Conservation (phyloP, 2,797 vertebrate genomes). For the Naso thynnoides region DNA sequence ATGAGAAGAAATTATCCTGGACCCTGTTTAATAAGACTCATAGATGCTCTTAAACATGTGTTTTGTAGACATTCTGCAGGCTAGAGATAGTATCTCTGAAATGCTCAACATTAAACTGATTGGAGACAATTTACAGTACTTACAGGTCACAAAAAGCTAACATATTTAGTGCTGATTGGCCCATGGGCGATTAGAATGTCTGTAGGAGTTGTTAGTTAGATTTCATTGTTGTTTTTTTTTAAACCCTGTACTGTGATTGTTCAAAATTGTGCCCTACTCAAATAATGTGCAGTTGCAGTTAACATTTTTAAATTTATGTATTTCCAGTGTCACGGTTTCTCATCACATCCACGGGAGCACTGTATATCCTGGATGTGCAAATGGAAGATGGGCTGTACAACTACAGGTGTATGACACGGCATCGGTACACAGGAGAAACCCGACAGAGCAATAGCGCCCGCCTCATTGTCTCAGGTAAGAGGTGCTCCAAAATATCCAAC, state of each 20-base stretch:
- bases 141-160: conserved; percentile 15
- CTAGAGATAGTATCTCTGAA: conserved; percentile 10
- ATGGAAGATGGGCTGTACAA: conserved; percentile 98
- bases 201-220: background rate
- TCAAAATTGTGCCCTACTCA: background rate
- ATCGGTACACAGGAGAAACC: conserved; percentile 97
- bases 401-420: conserved; percentile 97
- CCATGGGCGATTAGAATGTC: background rate
- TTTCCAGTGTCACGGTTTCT: conserved; percentile 92
- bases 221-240: background rate
- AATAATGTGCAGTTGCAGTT: background rate
- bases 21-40: background rate
- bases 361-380: conserved; percentile 99
- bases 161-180: background rate
- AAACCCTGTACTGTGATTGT: background rate
- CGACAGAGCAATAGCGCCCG: conserved; percentile 98
- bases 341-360: conserved; percentile 98
- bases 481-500: background rate
- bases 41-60: background rate
- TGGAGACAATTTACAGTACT: background rate
- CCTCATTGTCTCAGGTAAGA: conserved; percentile 95
- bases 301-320: conserved; percentile 5
- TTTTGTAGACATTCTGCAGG: background rate
- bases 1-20: conserved; percentile 12
- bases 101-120: conserved; percentile 2